Base-by-base conservation (phyloP, 2,113 vertebrate species). In the Anser brachyrhynchus region DNA sequence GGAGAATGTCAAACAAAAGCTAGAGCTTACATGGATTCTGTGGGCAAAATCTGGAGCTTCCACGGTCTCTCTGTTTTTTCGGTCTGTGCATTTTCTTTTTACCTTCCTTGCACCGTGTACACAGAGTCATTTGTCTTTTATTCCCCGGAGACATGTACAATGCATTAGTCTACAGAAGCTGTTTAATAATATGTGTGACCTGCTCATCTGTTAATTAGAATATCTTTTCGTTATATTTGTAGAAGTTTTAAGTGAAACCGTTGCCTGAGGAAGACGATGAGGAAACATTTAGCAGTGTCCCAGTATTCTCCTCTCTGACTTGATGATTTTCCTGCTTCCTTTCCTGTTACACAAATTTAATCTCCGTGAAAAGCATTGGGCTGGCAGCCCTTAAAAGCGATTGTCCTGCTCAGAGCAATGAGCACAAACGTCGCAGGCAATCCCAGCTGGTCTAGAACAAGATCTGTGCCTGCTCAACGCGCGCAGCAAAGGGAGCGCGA, bases 61-160 rank as follows among this genome's bases (percentile, higher is more conserved):
- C n/a, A 4, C 16, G 18, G 70, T 62, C 23, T 61, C 22, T 41
- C 11, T 43, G 31, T 37, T 57, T 29, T 46, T 14, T 6, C 16
- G 59, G 15, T 21, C 64, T 82, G 16, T 92, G 57, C 66, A 59
- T 73, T 79, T 93, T 86, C 23, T 64, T 64, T 77, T 62, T 23
- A 13, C 70, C 51, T 84, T 74, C 8, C 49, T 67, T 28, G 58
- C 81, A 67, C 62, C 43, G 2, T 6, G 16, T 57, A 59, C n/a
- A 83, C 82, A 83, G 90, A 93, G 86, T 81, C 35, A 39, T 85
- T 65, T 54, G 23, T 93, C 46, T 93, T 95, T 90, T 76, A 13
- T 93, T 89, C 79, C 85, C 13, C 44, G 1, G 8, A 79, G 87
- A 84, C 17, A 2, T 4, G 5, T 82, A 29, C 85, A 59, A 8